Base-by-base conservation (phyloP, 2,888 invertebrate genomes). In the Elaeidobius kamerunicus region DNA sequence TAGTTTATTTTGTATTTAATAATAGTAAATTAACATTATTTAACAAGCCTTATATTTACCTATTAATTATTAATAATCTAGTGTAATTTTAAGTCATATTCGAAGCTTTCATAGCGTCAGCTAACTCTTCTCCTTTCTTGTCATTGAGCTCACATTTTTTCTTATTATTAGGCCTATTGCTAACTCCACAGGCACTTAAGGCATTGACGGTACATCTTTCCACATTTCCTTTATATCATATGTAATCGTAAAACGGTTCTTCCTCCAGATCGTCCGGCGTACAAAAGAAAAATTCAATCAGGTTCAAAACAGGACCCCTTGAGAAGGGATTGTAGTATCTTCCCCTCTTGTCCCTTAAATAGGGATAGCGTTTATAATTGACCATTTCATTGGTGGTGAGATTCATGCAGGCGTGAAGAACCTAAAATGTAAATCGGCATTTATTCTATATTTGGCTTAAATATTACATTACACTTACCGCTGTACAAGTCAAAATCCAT, bases 311-410 rank as follows among this genome's bases (percentile, higher is more conserved):
- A 0, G 91, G 86, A 0, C 94, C 94, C 55, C 91, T 79, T n/a
- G 92, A 90, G 69, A 91, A 95, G 0, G 93, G 93, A 75, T 94
- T 95, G 68, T 87, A 84, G 70, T 91, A 94, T 57, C 87, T 82
- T 2, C 94, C 94, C 53, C 88, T 81, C 67, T 89, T 91, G 70
- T 94, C 93, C 47, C 92, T 79, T 57, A 95, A 73, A 70, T 95
- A 94, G 0, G 91, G 87, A 71, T 94, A 94, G 44, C 93, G 79
- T 69, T 91, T 91, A 71, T 90, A 90, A 75, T 94, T 94, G 70
- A 93, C 90, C 88, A 92, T 91, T 75, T 95, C 94, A 71, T 94
- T 95, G 38, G 93, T 93, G 5, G 95, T 94, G 54, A 94, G 75
- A 75, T 95, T 95, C 88, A 91, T 89, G 68, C 91, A 88, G 9